Base-by-base conservation (phyloP, 2,888 invertebrate genomes). In the Heteropelma amictum region DNA sequence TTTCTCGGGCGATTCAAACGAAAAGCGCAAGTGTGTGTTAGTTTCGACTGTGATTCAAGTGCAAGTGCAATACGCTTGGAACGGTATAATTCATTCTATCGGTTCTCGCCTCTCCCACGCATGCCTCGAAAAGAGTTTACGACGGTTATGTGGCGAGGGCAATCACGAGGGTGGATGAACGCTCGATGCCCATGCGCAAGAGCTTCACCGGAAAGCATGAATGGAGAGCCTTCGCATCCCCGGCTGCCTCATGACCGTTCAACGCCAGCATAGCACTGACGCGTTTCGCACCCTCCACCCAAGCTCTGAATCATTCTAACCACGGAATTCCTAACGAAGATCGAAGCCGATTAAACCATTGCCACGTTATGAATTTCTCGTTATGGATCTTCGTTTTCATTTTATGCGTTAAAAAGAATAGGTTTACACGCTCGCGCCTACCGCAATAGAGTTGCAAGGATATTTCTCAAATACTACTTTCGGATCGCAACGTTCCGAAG, bases 131-230 rank as follows among this genome's bases (percentile, higher is more conserved):
- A 51, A 64, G 38, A 26, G 26, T 38, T 40, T 7, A 4, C 26
- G 12, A 2, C 23, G 28, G 30, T 6, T 49, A 12, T 10, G 17
- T 23, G 47, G 12, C 33, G 10, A 56, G 17, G 35, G 17, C 17
- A 10, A 45, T 21, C 6, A 17, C 23, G 35, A 61, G 54, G 75
- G 65, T 71, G 49, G 70, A 56, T 67, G 70, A 75, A 74, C 74
- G 69, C 28, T 38, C 8, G 54, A 47, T 65, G 65, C 75, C 70
- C 67, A 35, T 7, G 71, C 75, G 75, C 47, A 28, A 38, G 28
- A 28, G 61, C n/a, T 40, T 63, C 17, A 54, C 61, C 70, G 70
- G 67, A 75, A 75, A 75, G 56, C 75, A 75, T 75, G 75, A 75
- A 75, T 75, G 75, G 71, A 71, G 67, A 71, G 75, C 71, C 67